These are phyloP conservation scores for Vanessa tameamea DNA, from an alignment of 1,140 invertebrate genomes.

Conservation along the genomic window DNA sequence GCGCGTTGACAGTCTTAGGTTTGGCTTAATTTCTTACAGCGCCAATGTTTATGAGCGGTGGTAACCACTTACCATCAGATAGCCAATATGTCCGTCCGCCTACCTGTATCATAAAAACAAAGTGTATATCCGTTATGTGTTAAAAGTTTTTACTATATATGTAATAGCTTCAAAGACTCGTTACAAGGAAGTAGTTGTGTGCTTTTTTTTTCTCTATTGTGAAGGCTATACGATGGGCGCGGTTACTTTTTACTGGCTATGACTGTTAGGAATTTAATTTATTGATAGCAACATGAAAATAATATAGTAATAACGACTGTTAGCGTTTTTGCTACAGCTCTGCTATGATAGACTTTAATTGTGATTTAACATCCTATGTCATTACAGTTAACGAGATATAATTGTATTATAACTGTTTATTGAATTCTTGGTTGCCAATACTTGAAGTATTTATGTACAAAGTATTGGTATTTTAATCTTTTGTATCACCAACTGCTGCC, in stretches of 20 bases:
- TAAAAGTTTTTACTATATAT: background rate
- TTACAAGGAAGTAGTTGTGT: background rate
- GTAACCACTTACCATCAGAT: too few relatives aligned
- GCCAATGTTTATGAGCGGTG: too few relatives aligned
- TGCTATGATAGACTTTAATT: conserved; percentile 12
- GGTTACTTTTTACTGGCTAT: conserved; percentile 47
- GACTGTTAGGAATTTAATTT: conserved; percentile 33
- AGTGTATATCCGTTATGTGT: background rate
- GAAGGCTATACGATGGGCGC: conserved; percentile 40
- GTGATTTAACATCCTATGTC: conserved; percentile 1
- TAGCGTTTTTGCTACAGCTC: conserved; percentile 5
- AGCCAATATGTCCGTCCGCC: too few relatives aligned
- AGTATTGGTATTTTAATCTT: too few relatives aligned
- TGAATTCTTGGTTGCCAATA: background rate
- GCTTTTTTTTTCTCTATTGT: conserved; percentile 36
- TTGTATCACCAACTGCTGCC: too few relatives aligned
- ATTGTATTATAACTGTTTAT: background rate
- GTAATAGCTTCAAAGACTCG: background rate
- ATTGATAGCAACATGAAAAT: conserved; percentile 32
- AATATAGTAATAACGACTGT: conserved; percentile 13
- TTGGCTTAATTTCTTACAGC: too few relatives aligned
- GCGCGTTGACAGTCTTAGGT: too few relatives aligned
- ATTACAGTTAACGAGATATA: background rate
- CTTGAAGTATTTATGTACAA: background rate
- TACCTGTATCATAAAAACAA: too few relatives aligned